Base-by-base conservation (phyloP, 1,140 invertebrate genomes). In the Drosophila paulistorum region DNA sequence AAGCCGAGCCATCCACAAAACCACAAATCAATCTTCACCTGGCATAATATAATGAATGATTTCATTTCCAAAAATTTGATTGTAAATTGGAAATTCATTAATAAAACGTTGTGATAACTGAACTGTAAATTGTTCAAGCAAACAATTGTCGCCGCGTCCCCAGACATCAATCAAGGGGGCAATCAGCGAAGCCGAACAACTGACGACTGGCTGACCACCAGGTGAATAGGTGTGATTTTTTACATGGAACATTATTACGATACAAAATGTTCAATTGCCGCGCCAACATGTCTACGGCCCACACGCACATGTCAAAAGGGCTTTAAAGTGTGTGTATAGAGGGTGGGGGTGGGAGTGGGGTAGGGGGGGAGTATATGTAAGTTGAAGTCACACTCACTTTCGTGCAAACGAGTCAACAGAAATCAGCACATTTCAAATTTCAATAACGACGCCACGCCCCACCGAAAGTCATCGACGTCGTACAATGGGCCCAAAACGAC, bases 11-110 rank as follows among this genome's bases (percentile, higher is more conserved):
- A 20, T 9, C 35, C 17, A 17, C 0, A 17, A 17, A 37, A 41
- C 41, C 68, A 78, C 76, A 87, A 83, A 89, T 87, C 83, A 87
- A 87, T 87, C 77, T 71, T 72, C 60, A 59, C 45, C 45, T 51
- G 45, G 45, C 45, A 76, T 54, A 26, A 26, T 81, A 86, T 79
- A 89, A 89, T 89, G 75, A 81, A 89, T 83, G 81, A 80, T 80
- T 83, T 65, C 68, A 66, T 70, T 89, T 79, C 89, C 39, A 39
- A 82, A 73, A 84, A 87, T 83, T 87, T 81, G 75, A 81, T 83
- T 75, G 80, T 87, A 79, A 87, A 87, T 87, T 89, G 76, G 79
- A 73, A 83, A 83, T 87, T 86, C 83, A 86, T 83, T 86, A 83
- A 87, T 81, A 66, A 30, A 65, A 71, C 71, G 71, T 79, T 77